Evolutionary conservation across 2,888 invertebrate genomes (phyloP).

Genomic region (Brassicogethes aeneus): DNA sequence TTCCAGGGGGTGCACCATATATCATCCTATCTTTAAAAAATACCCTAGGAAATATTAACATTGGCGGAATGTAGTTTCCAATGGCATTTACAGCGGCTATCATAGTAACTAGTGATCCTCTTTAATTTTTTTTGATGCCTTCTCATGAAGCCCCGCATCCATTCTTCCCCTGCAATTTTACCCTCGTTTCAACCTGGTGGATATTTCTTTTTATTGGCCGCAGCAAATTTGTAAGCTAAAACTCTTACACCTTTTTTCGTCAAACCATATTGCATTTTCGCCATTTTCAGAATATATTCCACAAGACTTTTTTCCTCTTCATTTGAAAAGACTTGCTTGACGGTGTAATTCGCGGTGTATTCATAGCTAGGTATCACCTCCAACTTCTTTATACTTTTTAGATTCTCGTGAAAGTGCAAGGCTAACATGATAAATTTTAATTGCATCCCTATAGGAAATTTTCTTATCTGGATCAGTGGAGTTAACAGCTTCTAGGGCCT

Average conservation of each 20-base stretch:
- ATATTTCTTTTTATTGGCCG: constrained; percentile 1
- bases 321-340: constrained; percentile 2
- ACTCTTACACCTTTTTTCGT: constrained; percentile 4
- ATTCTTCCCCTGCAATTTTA: constrained; percentile 15
- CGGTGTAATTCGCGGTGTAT: constrained; percentile 1
- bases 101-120: too few species aligned
- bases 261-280: constrained; percentile 3
- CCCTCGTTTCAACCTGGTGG: constrained; percentile 14
- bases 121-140: too few species aligned
- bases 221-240: constrained; percentile 5
- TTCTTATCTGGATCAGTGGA: background rate
- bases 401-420: too few species aligned
- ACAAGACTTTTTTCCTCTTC: background rate
- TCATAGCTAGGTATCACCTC: background rate
- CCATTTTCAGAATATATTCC: background rate
- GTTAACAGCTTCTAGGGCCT: background rate
- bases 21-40: too few species aligned
- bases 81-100: too few species aligned
- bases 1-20: too few species aligned
- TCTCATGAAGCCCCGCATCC: constrained; percentile 14
- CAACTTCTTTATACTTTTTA: too few species aligned
- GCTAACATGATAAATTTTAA: background rate
- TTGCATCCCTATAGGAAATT: background rate
- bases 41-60: too few species aligned
- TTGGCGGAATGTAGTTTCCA: too few species aligned